These are phyloP conservation scores for Rhynchotus rufescens DNA, from an alignment of 2,797 vertebrate genomes.

Conservation along the genomic window DNA sequence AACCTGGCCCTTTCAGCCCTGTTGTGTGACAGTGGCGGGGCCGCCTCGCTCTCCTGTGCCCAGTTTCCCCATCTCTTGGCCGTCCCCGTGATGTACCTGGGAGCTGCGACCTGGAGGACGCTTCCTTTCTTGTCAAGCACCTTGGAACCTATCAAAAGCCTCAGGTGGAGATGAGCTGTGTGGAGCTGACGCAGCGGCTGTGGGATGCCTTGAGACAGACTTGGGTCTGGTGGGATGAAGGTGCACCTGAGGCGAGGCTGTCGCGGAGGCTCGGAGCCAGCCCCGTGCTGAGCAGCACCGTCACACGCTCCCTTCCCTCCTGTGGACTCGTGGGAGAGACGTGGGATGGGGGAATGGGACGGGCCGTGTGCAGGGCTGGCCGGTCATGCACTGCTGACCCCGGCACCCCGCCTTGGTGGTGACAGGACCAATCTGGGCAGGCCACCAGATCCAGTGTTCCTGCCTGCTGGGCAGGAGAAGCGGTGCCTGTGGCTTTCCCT, in stretches of 20 bases:
- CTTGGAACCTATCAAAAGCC: neutral
- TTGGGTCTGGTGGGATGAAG: neutral
- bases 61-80: accelerated
- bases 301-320: neutral
- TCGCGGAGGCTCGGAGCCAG: neutral
- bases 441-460: accelerated
- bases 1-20: neutral
- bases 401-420: accelerated
- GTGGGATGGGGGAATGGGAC: neutral
- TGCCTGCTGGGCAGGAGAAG: neutral
- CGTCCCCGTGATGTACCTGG: neutral
- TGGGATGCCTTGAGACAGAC: neutral
- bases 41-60: neutral
- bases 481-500: accelerated
- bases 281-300: neutral
- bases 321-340: neutral
- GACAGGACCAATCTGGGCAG: neutral
- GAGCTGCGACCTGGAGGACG: accelerated
- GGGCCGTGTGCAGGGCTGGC: accelerated
- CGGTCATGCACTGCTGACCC: neutral
- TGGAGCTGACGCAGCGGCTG: accelerated
- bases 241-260: neutral
- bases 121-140: neutral
- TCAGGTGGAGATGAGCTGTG: neutral
- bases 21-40: neutral